phyloP scores from a whole-genome alignment of 1,140 invertebrate genomes.

The Caenorhabditis elegans region WBcel235 BX284605.5:11725001-11725500 shows the following conservation, averaged over 20 bases:
- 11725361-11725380: neutral
- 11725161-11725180: neutral
- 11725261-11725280: neutral
- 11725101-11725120: neutral
- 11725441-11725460: neutral
- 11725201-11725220: neutral
- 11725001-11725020: neutral
- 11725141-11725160: too few species aligned
- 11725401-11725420: neutral
- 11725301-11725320: neutral
- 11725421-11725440: neutral
- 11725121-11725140: neutral
- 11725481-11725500: constrained; percentile 18
- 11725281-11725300: neutral
- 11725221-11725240: neutral
- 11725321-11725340: neutral
- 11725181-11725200: neutral
- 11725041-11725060: neutral
- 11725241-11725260: neutral
- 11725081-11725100: neutral
- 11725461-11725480: neutral
- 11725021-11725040: neutral
- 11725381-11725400: neutral
- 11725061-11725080: neutral
- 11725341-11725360: neutral